Conservation (phyloP, 2,888 invertebrate genomes). For the Bimastos eiseni region DNA sequence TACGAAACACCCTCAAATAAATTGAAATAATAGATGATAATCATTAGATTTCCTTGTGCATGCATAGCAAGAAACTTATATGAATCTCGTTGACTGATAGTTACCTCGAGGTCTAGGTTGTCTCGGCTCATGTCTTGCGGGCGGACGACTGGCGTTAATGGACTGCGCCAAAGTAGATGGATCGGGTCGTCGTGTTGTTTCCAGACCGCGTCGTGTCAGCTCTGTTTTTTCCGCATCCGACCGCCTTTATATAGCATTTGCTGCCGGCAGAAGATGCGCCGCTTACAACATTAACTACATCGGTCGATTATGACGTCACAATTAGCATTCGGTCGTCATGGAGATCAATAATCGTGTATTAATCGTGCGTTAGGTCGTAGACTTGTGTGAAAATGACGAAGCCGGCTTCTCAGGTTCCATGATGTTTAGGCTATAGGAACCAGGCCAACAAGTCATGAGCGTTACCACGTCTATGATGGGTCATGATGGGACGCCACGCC, state of each 20-base stretch:
- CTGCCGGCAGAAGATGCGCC: neutral
- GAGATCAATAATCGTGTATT: neutral
- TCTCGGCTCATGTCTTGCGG: constrained; percentile 8
- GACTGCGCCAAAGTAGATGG: neutral
- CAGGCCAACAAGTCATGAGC: no score
- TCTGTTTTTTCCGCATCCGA: neutral
- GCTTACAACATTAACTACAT: neutral
- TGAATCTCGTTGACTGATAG: neutral
- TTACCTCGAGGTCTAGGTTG: constrained; percentile 25
- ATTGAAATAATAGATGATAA: no score
- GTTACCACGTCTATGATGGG: no score
- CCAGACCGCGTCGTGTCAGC: neutral
- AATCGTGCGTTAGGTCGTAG: no score
- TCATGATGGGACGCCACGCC: no score
- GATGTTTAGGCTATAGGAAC: no score
- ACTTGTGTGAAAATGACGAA: no score
- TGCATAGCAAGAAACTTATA: neutral
- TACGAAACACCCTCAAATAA: no score
- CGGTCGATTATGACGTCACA: neutral
- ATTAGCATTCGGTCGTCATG: neutral
- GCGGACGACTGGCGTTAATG: neutral
- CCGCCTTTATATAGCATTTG: neutral
- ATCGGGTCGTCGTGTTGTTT: neutral
- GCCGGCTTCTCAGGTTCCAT: no score
- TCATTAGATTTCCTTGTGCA: no score